Evolutionary conservation across 2,113 vertebrate genomes (phyloP).

Genomic region (Hemicordylus capensis): DNA sequence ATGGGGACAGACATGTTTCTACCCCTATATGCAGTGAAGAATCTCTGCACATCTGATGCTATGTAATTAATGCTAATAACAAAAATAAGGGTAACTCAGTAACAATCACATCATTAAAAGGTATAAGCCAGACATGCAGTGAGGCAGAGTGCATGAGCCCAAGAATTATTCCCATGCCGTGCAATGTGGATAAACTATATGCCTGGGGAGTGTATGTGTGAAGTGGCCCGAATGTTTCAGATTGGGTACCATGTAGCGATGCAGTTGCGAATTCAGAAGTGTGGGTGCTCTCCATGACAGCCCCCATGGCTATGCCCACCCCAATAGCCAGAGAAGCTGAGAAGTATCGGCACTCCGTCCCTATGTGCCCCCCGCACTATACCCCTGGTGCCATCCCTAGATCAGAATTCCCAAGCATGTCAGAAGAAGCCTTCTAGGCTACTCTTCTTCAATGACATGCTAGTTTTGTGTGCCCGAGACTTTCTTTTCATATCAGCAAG

Average conservation of each 20-base stretch:
- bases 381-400: too few relatives aligned
- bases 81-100: neutral
- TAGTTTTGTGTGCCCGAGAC: neutral
- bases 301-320: too few relatives aligned
- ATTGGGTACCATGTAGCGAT: neutral
- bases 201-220: too few relatives aligned
- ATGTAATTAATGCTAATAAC: neutral
- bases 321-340: too few relatives aligned
- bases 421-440: neutral
- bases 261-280: too few relatives aligned
- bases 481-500: neutral
- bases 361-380: too few relatives aligned
- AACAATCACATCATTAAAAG: neutral
- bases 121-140: neutral
- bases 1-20: neutral
- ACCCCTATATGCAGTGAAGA: neutral
- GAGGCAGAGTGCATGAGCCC: neutral
- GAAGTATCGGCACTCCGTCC: too few relatives aligned
- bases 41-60: neutral
- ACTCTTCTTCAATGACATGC: neutral
- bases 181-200: neutral
- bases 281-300: too few relatives aligned
- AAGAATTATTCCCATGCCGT: neutral
- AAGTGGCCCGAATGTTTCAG: neutral
- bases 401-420: neutral